Conservation (phyloP, 2,888 invertebrate species). For the Xiphydria camelus region DNA sequence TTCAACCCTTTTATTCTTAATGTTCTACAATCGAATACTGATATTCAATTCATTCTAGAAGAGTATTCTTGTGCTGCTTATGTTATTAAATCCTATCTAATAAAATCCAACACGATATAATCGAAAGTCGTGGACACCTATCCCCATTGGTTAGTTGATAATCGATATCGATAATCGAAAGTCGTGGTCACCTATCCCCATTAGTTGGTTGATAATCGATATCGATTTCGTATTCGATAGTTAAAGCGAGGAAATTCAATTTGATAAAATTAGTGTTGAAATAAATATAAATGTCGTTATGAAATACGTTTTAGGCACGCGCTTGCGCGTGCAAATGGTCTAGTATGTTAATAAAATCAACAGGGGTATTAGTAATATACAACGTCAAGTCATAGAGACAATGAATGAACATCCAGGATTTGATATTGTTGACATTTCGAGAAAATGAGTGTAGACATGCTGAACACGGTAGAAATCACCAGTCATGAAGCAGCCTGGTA, state of each 20-base stretch:
- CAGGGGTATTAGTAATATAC: slow-evolving; percentile 47
- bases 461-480: slow-evolving; percentile 42
- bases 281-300: no score
- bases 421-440: slow-evolving; percentile 32
- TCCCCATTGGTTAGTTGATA: no score
- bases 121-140: no score
- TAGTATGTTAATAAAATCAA: slow-evolving; percentile 54
- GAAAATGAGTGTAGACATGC: slow-evolving; percentile 33
- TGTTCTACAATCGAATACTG: slow-evolving; percentile 46
- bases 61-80: slow-evolving; percentile 54
- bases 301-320: no score
- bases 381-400: slow-evolving; percentile 39
- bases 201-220: no score
- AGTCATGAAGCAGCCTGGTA: slow-evolving; percentile 55
- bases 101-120: no score
- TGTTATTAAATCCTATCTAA: slow-evolving; percentile 53
- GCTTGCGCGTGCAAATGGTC: no score
- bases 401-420: slow-evolving; percentile 45
- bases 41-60: slow-evolving; percentile 51
- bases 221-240: no score
- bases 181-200: no score
- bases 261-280: no score
- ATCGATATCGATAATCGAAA: no score
- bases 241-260: no score
- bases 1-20: slow-evolving; percentile 52